These are phyloP conservation scores for Ephialtes manifestator DNA, from an alignment of 2,888 invertebrate species.

Conservation along the genomic window DNA sequence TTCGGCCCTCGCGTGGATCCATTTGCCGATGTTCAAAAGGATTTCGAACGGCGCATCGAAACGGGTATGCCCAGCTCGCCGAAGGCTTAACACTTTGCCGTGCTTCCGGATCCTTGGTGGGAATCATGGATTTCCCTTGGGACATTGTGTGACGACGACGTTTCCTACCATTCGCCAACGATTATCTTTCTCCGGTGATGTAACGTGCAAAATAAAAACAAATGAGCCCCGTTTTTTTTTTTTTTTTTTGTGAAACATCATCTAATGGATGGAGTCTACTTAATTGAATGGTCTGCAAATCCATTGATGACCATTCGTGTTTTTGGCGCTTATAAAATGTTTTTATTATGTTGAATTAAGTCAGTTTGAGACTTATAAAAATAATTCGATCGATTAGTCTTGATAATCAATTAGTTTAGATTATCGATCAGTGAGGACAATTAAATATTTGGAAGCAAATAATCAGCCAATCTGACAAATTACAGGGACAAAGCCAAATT, in stretches of 20 bases:
- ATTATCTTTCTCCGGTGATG: constrained; percentile 2
- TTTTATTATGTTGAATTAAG: not conserved
- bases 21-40: constrained; percentile 66
- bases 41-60: constrained; percentile 51
- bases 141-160: not conserved
- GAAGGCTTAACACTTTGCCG: constrained; percentile 37
- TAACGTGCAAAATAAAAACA: constrained; percentile 9
- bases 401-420: not conserved
- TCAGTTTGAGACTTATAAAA: not conserved
- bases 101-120: constrained; percentile 23
- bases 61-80: constrained; percentile 35
- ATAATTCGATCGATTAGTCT: not conserved
- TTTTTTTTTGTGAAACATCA: not conserved
- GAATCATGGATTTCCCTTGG: constrained; percentile 44
- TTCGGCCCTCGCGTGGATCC: constrained; percentile 42
- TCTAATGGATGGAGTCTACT: not conserved
- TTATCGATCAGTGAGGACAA: not conserved
- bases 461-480: not conserved
- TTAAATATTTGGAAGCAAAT: not conserved
- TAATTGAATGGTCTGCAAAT: not conserved
- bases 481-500: no score
- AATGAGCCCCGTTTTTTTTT: no score
- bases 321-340: not conserved
- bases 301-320: not conserved
- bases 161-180: not conserved